Base-by-base conservation (phyloP, 2,113 vertebrate genomes). In the Cheilinus undulatus region DNA sequence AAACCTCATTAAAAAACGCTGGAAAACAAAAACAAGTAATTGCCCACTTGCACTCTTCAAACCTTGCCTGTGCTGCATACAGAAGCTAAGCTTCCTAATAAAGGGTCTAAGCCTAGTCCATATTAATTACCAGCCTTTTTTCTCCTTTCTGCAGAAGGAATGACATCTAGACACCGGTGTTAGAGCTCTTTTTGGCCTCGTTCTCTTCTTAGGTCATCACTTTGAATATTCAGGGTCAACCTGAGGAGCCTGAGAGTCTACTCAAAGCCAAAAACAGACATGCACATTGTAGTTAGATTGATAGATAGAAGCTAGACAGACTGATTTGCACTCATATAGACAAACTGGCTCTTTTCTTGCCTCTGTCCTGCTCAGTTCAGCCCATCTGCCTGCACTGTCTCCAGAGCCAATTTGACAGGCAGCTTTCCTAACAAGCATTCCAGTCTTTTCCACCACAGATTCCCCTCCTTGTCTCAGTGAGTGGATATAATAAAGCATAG, bases 1-100 rank as follows among this genome's bases (percentile, higher is more conserved):
- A 89, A 84, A 90, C 89, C 88, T 91, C 84, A 85, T 89, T 89
- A 77, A 84, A 83, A 87, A 80, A 73, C 32, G 82, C 62, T 62
- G 53, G 78, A 87, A 91, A 91, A 91, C 83, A 87, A 86, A 87
- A 92, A 83, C 56, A 84, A 45, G 76, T 90, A 88, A 92, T 92
- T 89, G 88, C 74, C 53, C 58, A 50, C 67, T 68, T 20, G 34
- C 6, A 7, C 60, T 76, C 79, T 64, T 48, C 32, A 23, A 74
- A 59, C 27, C 62, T 71, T 61, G 34, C 65, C 62, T 63, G 34
- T 65, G 28, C 63, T 24, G 32, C 67, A 52, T 67, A 27, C 57
- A 46, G 46, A 66, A 52, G 4, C 14, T 4, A 38, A 38, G 54
- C 73, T 45, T 67, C 48, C 32, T 74, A 49, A 60, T 71, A 32